Percentiles rank a stretch among this genome's conserved stretches.
phyloP scores from a whole-genome alignment of 1,140 invertebrate genomes.

The Ceratina australensis region DNA sequence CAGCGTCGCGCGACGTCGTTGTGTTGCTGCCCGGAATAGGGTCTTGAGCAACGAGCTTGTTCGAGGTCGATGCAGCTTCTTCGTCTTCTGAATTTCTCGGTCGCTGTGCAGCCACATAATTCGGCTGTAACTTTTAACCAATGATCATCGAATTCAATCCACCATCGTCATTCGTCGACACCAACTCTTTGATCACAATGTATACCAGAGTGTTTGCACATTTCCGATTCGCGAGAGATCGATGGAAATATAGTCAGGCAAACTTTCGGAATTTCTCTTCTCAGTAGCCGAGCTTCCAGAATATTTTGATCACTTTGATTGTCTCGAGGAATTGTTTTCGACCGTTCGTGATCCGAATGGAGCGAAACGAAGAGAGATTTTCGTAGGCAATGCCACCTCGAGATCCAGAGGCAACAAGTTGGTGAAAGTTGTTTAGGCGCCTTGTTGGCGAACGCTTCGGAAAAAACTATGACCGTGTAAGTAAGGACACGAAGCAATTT shows the following conservation, averaged over 20 bases:
- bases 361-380: conserved; percentile 4
- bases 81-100: not conserved
- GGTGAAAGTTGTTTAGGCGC: conserved; percentile 66
- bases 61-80: conserved; percentile 45
- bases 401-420: conserved; percentile 71
- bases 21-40: conserved; percentile 4
- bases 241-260: not conserved
- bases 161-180: not conserved
- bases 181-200: not conserved
- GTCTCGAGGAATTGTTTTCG: no score
- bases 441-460: conserved; percentile 32
- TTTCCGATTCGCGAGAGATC: not conserved
- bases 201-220: not conserved
- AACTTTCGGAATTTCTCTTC: not conserved
- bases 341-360: no score
- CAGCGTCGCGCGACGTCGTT: conserved; percentile 23
- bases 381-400: conserved; percentile 20
- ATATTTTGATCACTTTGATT: no score
- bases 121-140: conserved; percentile 8
- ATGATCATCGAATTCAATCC: not conserved
- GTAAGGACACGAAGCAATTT: conserved; percentile 50
- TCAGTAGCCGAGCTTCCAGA: no score
- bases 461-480: conserved; percentile 54
- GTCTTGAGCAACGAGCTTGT: conserved; percentile 2
- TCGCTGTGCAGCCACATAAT: not conserved